A percentile compares a stretch with the other conserved stretches of the same genome.
Conservation (phyloP, 2,888 invertebrate species). For the Eilema sororculum region DNA sequence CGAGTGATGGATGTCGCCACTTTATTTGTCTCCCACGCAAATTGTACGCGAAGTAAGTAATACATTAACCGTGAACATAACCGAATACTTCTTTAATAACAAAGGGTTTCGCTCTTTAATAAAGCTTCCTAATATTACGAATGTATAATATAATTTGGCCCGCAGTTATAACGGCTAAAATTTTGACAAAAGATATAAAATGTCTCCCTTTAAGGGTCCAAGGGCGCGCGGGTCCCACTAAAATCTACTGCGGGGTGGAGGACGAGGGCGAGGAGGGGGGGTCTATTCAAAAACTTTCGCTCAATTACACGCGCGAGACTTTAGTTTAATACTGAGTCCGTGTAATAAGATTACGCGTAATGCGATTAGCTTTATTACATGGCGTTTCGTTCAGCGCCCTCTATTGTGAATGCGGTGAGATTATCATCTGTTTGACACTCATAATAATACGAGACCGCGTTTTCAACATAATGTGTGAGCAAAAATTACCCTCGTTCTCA, state of each 20-base stretch:
- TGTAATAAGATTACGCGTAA: conserved; percentile 56
- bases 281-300: conserved; percentile 57
- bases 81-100: conserved; percentile 23
- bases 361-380: conserved; percentile 49
- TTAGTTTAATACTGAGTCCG: conserved; percentile 52
- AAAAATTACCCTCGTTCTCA: conserved; percentile 32
- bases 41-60: conserved; percentile 13
- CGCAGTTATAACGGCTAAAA: conserved; percentile 49
- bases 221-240: conserved; percentile 40
- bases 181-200: conserved; percentile 54
- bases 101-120: conserved; percentile 40
- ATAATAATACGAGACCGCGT: conserved; percentile 34
- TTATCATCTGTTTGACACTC: conserved; percentile 43
- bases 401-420: conserved; percentile 47
- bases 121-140: conserved; percentile 49
- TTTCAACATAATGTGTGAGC: conserved; percentile 35
- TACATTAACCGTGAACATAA: conserved; percentile 17
- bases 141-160: conserved; percentile 46
- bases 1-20: conserved; percentile 35
- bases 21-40: conserved; percentile 21
- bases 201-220: conserved; percentile 43
- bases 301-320: conserved; percentile 54
- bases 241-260: conserved; percentile 35
- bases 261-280: conserved; percentile 12
- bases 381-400: conserved; percentile 46